phyloP scores from a whole-genome alignment of 2,797 vertebrate genomes.

The Masticophis lateralis region DNA sequence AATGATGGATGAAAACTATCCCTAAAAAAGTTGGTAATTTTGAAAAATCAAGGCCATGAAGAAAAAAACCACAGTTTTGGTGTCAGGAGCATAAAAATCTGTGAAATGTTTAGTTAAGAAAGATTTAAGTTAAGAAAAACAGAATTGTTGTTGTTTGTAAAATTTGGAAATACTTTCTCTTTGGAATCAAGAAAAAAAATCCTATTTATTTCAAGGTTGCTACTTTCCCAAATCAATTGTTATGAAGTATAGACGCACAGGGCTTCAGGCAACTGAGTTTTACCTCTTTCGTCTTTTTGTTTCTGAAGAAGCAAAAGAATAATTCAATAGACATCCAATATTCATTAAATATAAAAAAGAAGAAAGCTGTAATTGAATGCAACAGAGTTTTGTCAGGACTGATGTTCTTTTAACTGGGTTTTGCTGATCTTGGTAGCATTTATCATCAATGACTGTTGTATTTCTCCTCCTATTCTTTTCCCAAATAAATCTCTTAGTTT shows the following conservation, averaged over 20 bases:
- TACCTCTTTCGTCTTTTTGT: background rate
- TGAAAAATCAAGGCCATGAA: background rate
- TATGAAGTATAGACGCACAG: background rate
- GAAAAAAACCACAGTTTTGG: background rate
- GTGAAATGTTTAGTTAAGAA: background rate
- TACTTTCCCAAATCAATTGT: background rate
- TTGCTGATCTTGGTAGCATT: background rate
- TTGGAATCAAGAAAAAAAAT: constrained; percentile 2
- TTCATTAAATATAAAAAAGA: background rate
- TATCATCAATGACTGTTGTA: background rate
- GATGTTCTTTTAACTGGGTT: background rate
- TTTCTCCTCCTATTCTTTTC: background rate
- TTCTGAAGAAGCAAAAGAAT: background rate
- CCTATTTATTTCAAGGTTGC: background rate
- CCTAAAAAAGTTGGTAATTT: background rate
- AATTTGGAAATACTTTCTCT: background rate
- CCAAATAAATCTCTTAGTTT: background rate
- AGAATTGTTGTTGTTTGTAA: background rate
- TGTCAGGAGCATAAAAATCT: background rate
- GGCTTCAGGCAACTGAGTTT: background rate
- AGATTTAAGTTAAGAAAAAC: background rate
- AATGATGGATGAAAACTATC: background rate
- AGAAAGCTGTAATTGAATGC: background rate
- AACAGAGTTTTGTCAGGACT: background rate
- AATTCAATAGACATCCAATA: background rate